A percentile compares a stretch with the other conserved stretches of the same genome.
Evolutionary conservation across 1,140 invertebrate species (phyloP).

Genomic region (Philotrypesis tridentata): DNA sequence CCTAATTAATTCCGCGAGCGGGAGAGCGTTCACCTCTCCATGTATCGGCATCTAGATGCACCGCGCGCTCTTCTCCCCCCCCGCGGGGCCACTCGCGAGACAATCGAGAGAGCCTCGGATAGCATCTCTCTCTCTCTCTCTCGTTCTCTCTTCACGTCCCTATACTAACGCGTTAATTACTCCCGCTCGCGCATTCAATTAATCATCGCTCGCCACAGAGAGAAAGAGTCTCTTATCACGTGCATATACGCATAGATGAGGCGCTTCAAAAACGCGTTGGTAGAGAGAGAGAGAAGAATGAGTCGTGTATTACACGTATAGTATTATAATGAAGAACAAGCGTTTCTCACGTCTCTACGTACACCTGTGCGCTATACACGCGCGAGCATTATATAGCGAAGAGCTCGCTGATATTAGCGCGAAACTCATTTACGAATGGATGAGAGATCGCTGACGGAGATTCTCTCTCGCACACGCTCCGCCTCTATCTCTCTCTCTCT

Average conservation of each 20-base stretch:
- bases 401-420: conserved; percentile 37
- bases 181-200: conserved; percentile 41
- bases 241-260: neutral
- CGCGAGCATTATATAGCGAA: neutral
- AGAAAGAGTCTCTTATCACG: conserved; percentile 2
- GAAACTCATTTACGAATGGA: conserved; percentile 52
- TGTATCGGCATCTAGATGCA: too few species aligned
- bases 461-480: conserved; percentile 40
- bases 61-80: too few species aligned
- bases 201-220: conserved; percentile 38
- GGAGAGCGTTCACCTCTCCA: neutral
- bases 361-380: conserved; percentile 1
- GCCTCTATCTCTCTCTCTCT: too few species aligned
- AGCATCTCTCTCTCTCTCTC: too few species aligned
- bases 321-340: conserved; percentile 14
- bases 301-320: too few species aligned
- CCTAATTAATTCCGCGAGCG: conserved; percentile 21
- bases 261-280: neutral
- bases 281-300: too few species aligned
- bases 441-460: conserved; percentile 49
- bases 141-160: too few species aligned
- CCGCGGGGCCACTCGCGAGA: too few species aligned
- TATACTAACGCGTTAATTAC: conserved; percentile 35
- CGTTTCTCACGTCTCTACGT: neutral
- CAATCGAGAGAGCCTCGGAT: too few species aligned